Conservation (phyloP, 1,140 invertebrate genomes). For the Tachypleus tridentatus region DNA sequence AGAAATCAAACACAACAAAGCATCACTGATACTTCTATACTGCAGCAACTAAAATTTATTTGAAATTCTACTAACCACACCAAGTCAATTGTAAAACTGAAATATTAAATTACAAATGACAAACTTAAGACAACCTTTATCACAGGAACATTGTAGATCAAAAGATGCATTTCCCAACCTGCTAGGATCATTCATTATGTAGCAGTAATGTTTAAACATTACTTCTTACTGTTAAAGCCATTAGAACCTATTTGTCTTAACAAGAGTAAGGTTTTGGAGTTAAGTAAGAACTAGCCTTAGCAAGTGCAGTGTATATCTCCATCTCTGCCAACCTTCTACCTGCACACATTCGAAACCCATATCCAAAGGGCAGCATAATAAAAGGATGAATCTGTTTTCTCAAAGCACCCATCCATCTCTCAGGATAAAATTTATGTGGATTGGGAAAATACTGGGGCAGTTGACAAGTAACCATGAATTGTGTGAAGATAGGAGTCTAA, state of each 20-base stretch:
- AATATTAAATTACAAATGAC: neutral
- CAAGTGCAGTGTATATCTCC: constrained; percentile 55
- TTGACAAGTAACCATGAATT: constrained; percentile 67
- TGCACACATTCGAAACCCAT: constrained; percentile 49
- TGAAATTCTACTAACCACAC: neutral
- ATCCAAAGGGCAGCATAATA: constrained; percentile 74
- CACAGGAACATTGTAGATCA: neutral
- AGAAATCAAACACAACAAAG: neutral
- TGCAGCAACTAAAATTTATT: too few relatives aligned
- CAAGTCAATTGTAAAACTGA: neutral
- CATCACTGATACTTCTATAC: neutral
- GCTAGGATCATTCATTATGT: neutral
- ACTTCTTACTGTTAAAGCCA: neutral
- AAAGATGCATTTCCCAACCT: neutral
- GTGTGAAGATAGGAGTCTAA: constrained; percentile 69
- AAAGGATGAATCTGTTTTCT: constrained; percentile 40
- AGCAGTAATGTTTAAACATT: neutral
- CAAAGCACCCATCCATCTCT: constrained; percentile 53
- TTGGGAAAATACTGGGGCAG: constrained; percentile 63
- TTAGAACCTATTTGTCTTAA: neutral
- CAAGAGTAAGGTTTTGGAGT: neutral
- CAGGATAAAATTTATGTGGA: constrained; percentile 59
- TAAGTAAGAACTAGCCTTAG: constrained; percentile 43
- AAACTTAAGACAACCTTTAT: neutral
- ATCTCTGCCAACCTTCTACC: constrained; percentile 50